Base-by-base conservation (phyloP, 2,113 vertebrate species). In the Phoxinus phoxinus region DNA sequence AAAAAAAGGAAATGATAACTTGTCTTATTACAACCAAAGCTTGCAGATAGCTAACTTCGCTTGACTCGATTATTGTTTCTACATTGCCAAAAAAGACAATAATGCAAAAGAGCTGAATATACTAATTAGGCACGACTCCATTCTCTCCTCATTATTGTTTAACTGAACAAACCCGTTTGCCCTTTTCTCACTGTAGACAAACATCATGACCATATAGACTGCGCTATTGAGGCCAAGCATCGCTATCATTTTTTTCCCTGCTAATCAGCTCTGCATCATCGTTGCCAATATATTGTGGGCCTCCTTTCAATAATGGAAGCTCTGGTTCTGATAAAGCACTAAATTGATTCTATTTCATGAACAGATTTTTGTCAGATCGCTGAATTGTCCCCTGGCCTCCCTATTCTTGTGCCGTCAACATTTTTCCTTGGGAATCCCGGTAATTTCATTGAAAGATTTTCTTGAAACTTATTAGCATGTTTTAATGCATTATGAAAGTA, bases 291-390 rank as follows among this genome's bases (percentile, higher is more conserved):
- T 19, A 30, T 81, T 46, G 59, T 32, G 59, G 41, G 6, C 15
- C 37, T 48, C 56, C 79, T 51, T 81, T 81, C 61, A 81, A 48
- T 53, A 81, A 69, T 51, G 44, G 10, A 69, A 51, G 19, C 44
- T 69, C 79, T 69, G 44, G 61, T 81, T 81, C 61, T 69, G 86
- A 87, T 89, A 88, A 91, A 91, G 72, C 61, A 51, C 73, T 35
- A 69, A 76, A 86, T 44, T 78, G 77, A 56, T 80, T 72, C 23
- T 46, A 56, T 56, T 81, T 86, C 75, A 86, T 87, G 61, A 63
- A 72, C 63, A 48, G 8, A 81, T 61, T 41, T 61, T 44, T 44
- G 6, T 74, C 41, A 27, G 41, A 74, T 48, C 3, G 56, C 21
- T 15, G 23, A 25, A 4, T 65, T 44, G n/a, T 63, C 13, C 58